phyloP scores from a whole-genome alignment of 1,140 invertebrate genomes.

The Tyrophagus putrescentiae region DNA sequence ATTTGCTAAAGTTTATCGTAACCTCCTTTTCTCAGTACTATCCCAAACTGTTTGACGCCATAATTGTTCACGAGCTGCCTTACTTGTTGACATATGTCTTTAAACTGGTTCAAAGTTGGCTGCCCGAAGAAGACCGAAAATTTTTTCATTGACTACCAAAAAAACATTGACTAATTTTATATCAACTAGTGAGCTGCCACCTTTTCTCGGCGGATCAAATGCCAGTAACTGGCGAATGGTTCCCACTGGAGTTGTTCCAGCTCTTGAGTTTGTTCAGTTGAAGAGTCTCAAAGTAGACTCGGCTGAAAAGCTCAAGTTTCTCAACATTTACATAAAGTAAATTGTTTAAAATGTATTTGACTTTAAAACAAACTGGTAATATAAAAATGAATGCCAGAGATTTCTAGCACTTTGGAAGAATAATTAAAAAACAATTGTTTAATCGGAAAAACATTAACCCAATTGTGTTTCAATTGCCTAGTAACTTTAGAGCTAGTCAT shows the following conservation, averaged over 20 bases:
- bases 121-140: slow-evolving; percentile 20
- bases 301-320: slow-evolving; percentile 2
- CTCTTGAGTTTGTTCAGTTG: background rate
- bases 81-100: slow-evolving; percentile 16
- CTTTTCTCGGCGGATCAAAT: slow-evolving; percentile 6
- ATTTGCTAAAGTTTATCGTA: slow-evolving; percentile 20
- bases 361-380: background rate
- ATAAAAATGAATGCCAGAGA: background rate
- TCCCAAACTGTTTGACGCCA: slow-evolving; percentile 18
- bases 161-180: slow-evolving; percentile 19
- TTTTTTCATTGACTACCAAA: slow-evolving; percentile 16
- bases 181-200: background rate
- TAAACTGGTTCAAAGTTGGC: slow-evolving; percentile 20
- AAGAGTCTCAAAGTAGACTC: background rate
- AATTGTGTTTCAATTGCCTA: background rate
- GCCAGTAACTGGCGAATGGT: background rate
- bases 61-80: slow-evolving; percentile 21
- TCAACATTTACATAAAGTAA: slow-evolving; percentile 13
- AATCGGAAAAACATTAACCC: too few species aligned
- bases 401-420: background rate
- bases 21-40: slow-evolving; percentile 17
- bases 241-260: background rate
- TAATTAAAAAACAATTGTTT: too few species aligned
- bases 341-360: background rate
- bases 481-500: too few species aligned